Evolutionary conservation across 1,140 invertebrate genomes (phyloP).

Genomic region (Pseudomyrmex dendroicus): DNA sequence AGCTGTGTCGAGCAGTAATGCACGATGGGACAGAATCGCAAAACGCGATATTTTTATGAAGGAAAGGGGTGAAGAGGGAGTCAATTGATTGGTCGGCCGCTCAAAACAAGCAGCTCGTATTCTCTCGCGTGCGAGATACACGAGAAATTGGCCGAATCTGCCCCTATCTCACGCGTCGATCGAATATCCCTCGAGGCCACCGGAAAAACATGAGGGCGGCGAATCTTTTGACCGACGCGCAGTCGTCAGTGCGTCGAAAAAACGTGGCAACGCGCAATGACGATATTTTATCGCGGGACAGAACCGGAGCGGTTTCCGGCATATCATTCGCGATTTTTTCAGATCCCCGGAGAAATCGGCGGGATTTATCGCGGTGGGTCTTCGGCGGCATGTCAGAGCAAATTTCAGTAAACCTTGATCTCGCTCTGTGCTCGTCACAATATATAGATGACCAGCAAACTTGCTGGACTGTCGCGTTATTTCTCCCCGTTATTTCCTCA

Average conservation of each 20-base stretch:
- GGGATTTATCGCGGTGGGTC: constrained; percentile 76
- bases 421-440: constrained; percentile 58
- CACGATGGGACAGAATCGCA: not conserved
- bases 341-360: constrained; percentile 82
- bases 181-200: constrained; percentile 65
- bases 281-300: constrained; percentile 59
- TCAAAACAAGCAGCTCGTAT: constrained; percentile 7
- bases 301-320: constrained; percentile 68
- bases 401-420: constrained; percentile 70
- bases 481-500: not conserved
- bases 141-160: constrained; percentile 72
- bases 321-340: constrained; percentile 82
- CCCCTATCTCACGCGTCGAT: constrained; percentile 38
- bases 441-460: constrained; percentile 57
- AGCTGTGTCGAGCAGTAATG: not conserved
- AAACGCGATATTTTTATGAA: constrained; percentile 27
- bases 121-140: constrained; percentile 52
- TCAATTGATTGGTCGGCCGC: constrained; percentile 34
- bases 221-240: constrained; percentile 71
- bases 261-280: not conserved
- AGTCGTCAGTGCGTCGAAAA: constrained; percentile 18
- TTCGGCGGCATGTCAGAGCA: constrained; percentile 69
- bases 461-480: not conserved
- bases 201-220: constrained; percentile 52
- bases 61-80: too few species aligned